Conservation (phyloP, 2,113 vertebrate species). For the Rhea pennata region DNA sequence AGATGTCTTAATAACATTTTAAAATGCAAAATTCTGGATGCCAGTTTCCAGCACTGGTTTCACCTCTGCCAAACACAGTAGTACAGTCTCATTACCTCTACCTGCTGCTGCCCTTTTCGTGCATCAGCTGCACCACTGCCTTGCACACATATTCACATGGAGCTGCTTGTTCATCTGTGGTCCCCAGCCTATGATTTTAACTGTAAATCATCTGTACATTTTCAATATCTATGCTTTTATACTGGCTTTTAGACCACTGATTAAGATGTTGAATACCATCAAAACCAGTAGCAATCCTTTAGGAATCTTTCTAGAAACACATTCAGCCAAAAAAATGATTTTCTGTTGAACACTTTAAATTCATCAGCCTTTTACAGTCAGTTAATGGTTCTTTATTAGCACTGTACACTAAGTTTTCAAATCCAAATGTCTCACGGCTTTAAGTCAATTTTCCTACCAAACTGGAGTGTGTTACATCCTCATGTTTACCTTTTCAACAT, state of each 20-base stretch:
- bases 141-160: rapidly evolving
- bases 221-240: background rate
- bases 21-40: background rate
- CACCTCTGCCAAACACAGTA: rapidly evolving
- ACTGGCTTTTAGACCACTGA: background rate
- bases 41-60: rapidly evolving
- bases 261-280: background rate
- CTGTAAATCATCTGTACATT: background rate
- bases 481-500: background rate
- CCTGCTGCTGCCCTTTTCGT: background rate
- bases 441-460: background rate
- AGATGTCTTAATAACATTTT: background rate
- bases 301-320: background rate
- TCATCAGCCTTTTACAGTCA: background rate
- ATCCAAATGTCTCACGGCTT: background rate
- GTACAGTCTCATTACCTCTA: background rate
- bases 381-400: background rate
- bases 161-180: no score
- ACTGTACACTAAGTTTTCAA: background rate
- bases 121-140: rapidly evolving
- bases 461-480: background rate
- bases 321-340: background rate
- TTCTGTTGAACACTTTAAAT: background rate
- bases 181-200: no score
- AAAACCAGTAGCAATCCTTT: background rate